phyloP scores from a whole-genome alignment of 2,797 vertebrate genomes.

The Hozukius guyotensis region DNA sequence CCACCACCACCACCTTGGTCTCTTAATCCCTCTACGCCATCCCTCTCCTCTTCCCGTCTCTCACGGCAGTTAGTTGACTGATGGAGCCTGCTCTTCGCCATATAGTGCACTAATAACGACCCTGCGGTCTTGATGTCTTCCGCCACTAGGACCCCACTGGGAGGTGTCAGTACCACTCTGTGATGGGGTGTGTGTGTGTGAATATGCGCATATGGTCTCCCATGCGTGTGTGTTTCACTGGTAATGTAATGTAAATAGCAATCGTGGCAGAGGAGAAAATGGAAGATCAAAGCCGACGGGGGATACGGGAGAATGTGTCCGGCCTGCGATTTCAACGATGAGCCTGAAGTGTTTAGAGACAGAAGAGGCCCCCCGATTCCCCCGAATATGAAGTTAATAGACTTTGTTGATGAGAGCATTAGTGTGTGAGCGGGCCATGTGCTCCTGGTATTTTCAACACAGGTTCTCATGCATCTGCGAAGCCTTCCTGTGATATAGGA shows the following conservation, averaged over 20 bases:
- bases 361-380: constrained; percentile 12
- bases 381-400: constrained; percentile 39
- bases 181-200: constrained; percentile 46
- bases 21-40: constrained; percentile 31
- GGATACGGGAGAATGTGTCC: constrained; percentile 38
- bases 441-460: constrained; percentile 18
- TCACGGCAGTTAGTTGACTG: constrained; percentile 38
- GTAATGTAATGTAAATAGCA: constrained; percentile 75
- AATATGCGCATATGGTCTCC: constrained; percentile 42
- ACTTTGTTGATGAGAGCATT: constrained; percentile 36
- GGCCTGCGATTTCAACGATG: constrained; percentile 35
- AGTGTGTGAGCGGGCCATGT: background rate
- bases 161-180: constrained; percentile 70
- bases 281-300: constrained; percentile 69
- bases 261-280: constrained; percentile 60
- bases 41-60: constrained; percentile 45
- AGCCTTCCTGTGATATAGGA: constrained; percentile 61
- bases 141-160: constrained; percentile 62
- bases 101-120: constrained; percentile 67
- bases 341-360: constrained; percentile 48
- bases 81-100: constrained; percentile 42
- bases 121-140: constrained; percentile 60
- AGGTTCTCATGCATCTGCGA: constrained; percentile 41
- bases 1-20: background rate
- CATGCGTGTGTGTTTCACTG: constrained; percentile 38